These are phyloP conservation scores for Cerastoderma edule DNA, from an alignment of 2,888 invertebrate genomes.

Conservation along the genomic window DNA sequence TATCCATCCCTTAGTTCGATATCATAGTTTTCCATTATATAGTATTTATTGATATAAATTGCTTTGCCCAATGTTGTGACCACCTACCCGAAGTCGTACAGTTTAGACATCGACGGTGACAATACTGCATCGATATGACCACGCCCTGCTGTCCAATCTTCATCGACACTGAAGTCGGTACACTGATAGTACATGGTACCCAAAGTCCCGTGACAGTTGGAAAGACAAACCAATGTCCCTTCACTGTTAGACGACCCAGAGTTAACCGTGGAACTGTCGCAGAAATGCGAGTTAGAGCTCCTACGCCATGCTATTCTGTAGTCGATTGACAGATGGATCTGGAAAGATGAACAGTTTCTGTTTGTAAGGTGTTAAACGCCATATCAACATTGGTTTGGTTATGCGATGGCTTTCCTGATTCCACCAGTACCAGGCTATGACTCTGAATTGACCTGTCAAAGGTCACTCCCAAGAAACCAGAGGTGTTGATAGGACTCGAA, in stretches of 20 bases:
- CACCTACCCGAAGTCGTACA: slow-evolving; percentile 29
- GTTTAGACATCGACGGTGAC: neutral
- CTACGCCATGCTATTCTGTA: slow-evolving; percentile 18
- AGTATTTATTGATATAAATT: too few relatives aligned
- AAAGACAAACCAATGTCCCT: slow-evolving; percentile 10
- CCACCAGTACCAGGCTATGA: neutral
- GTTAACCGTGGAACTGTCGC: neutral
- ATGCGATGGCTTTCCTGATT: neutral
- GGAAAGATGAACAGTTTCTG: neutral
- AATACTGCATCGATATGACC: neutral
- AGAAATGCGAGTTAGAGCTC: neutral
- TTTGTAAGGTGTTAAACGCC: neutral
- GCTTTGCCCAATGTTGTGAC: too few relatives aligned
- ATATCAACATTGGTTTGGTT: too few relatives aligned
- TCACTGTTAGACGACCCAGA: neutral
- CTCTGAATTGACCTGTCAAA: neutral
- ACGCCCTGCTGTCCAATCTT: slow-evolving; percentile 26
- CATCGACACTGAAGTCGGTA: slow-evolving; percentile 29
- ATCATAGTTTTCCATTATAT: too few relatives aligned
- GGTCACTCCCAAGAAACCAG: neutral
- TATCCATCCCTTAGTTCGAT: too few relatives aligned
- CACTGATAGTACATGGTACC: slow-evolving; percentile 26
- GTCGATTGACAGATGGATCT: neutral
- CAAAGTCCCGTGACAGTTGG: slow-evolving; percentile 6
- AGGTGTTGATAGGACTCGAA: neutral